These are phyloP conservation scores for Schrankia costaestrigalis DNA, from an alignment of 2,888 invertebrate species.

Conservation along the genomic window DNA sequence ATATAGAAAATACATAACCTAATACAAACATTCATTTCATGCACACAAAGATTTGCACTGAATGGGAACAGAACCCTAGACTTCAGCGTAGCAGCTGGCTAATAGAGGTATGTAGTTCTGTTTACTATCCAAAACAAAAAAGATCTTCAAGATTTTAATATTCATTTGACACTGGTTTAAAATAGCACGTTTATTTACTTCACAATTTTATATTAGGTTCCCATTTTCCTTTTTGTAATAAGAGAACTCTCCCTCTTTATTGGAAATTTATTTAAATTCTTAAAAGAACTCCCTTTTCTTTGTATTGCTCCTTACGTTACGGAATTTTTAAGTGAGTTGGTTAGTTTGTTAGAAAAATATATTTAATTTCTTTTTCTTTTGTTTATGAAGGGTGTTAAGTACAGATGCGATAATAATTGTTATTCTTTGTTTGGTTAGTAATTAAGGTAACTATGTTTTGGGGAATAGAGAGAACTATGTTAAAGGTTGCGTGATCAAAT, in stretches of 20 bases:
- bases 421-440: too few relatives aligned
- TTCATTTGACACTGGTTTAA: constrained; percentile 61
- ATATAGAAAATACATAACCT: too few relatives aligned
- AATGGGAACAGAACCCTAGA: too few relatives aligned
- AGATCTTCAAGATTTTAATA: too few relatives aligned
- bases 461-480: too few relatives aligned
- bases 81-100: too few relatives aligned
- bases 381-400: not conserved
- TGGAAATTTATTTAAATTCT: constrained; percentile 76
- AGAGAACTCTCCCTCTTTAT: constrained; percentile 57
- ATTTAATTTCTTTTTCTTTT: constrained; percentile 10
- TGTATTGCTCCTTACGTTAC: constrained; percentile 46
- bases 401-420: not conserved
- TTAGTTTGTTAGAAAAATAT: constrained; percentile 37
- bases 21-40: too few relatives aligned
- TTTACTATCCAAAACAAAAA: too few relatives aligned
- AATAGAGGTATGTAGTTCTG: too few relatives aligned
- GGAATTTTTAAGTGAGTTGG: constrained; percentile 61
- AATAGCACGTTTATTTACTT: constrained; percentile 52
- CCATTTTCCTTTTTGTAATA: constrained; percentile 67
- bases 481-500: too few relatives aligned
- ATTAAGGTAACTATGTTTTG: too few relatives aligned
- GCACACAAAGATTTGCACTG: too few relatives aligned
- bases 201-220: constrained; percentile 69
- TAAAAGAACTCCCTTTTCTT: constrained; percentile 59